Evolutionary conservation across 2,888 invertebrate genomes (phyloP), one percentile per base, ranked within the genome.

Genomic region (Macaria notata): DNA sequence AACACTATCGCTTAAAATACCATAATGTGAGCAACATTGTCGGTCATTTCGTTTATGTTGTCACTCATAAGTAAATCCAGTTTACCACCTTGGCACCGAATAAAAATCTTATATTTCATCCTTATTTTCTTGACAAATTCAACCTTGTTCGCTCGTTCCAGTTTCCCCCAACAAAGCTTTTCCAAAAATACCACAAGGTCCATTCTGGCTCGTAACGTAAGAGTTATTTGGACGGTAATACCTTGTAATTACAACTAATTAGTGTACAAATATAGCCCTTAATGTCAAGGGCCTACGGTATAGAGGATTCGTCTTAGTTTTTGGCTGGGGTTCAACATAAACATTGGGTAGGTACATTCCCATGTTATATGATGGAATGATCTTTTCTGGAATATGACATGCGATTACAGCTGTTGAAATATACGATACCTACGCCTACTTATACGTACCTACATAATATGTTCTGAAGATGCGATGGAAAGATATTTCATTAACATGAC

Each of bases 311-410:
- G 66, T 71, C 70, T 62, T 62, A 57, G 54, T 46, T 61, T 48
- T 64, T 66, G 66, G 66, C 66, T 55, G 5, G 8, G 55, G 54
- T 69, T 73, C 73, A 68, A 68, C 66, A 64, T 72, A 74, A 66
- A 72, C 66, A 69, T 56, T 55, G 8, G 8, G 9, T n/a, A 8
- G 8, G 41, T 9, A 38, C 42, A 38, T 3, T 56, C 73, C 75
- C 72, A 73, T 76, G 75, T 75, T 41, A 56, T 61, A 73, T 80
- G 79, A 78, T 79, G 77, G 77, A 80, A 74, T 61, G 65, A 39
- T 63, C 69, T 63, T 60, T 75, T 77, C 76, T 78, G 76, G 75
- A 79, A 68, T 66, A 19, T 19, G 19, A 19, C 19, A 19, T 19
- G 19, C 1, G 19, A 19, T 19, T 19, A 19, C 19, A 19, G 19